A percentile compares a stretch with the other conserved stretches of the same genome.
These are phyloP conservation scores for Heliconius hewitsoni DNA, from an alignment of 1,140 invertebrate genomes.

Conservation along the genomic window DNA sequence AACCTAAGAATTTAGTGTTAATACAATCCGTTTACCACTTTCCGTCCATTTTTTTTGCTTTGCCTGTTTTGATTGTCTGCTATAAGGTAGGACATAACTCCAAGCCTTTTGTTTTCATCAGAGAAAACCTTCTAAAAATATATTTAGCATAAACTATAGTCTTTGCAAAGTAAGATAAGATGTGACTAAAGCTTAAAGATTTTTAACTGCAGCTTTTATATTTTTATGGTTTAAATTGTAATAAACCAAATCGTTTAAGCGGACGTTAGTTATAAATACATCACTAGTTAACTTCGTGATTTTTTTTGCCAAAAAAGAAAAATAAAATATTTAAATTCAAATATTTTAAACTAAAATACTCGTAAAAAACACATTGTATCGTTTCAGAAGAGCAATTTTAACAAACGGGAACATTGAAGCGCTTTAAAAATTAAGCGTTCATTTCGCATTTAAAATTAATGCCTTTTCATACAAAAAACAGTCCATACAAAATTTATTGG, in stretches of 20 bases:
- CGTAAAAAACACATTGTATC: slow-evolving; percentile 36
- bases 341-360: slow-evolving; percentile 23
- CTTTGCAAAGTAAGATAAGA: too few species aligned
- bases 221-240: background rate
- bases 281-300: background rate
- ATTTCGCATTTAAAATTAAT: slow-evolving; percentile 37
- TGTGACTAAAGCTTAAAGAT: background rate
- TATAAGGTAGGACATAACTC: too few species aligned
- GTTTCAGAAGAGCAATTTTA: slow-evolving; percentile 37
- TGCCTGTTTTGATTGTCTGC: too few species aligned
- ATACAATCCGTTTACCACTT: too few species aligned
- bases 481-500: slow-evolving; percentile 11
- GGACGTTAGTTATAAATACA: background rate
- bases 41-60: too few species aligned
- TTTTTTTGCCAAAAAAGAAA: background rate
- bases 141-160: too few species aligned
- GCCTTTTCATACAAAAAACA: slow-evolving; percentile 26
- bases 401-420: slow-evolving; percentile 32
- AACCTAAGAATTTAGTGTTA: too few species aligned
- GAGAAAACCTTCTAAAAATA: too few species aligned
- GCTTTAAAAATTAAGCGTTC: slow-evolving; percentile 35
- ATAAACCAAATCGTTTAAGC: background rate
- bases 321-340: background rate
- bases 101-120: too few species aligned
- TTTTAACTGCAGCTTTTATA: background rate